Conservation (phyloP, 2,797 vertebrate genomes). For the Holocentrus rufus region DNA sequence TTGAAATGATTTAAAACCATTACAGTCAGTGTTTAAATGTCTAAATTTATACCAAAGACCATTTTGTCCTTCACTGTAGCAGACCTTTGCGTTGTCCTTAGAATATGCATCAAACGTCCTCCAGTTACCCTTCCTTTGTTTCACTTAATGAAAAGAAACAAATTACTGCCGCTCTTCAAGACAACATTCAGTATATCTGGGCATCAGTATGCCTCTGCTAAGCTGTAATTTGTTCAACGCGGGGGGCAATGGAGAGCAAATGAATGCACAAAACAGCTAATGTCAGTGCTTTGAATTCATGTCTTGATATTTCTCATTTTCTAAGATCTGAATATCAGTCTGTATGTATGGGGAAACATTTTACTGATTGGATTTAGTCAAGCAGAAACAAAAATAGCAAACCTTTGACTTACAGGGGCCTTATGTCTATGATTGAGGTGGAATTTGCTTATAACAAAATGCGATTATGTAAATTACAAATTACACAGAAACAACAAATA, state of each 20-base stretch:
- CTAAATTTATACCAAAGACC: slow-evolving; percentile 5
- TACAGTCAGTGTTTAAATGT: slow-evolving; percentile 19
- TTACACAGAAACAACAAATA: too few species aligned
- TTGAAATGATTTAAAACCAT: slow-evolving; percentile 8
- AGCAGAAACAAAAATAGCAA: too few species aligned
- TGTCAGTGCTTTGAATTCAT: not conserved
- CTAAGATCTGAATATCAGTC: not conserved
- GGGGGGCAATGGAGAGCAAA: not conserved
- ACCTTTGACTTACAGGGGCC: too few species aligned
- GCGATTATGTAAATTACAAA: too few species aligned
- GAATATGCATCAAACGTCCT: slow-evolving; percentile 35
- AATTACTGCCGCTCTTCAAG: not conserved
- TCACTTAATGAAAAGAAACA: slow-evolving; percentile 5
- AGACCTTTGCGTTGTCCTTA: slow-evolving; percentile 6
- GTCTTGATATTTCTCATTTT: not conserved
- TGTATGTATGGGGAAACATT: not conserved
- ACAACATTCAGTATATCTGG: not conserved
- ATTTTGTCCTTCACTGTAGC: slow-evolving; percentile 10
- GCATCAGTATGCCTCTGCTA: not conserved
- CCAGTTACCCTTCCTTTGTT: slow-evolving; percentile 16
- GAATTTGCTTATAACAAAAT: too few species aligned
- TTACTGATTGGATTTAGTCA: not conserved
- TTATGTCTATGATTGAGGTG: too few species aligned
- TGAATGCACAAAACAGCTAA: slow-evolving; percentile 11
- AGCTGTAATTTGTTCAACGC: not conserved